Evolutionary conservation across 2,113 vertebrate genomes (phyloP).

Genomic region (Pelvicachromis taeniatus): DNA sequence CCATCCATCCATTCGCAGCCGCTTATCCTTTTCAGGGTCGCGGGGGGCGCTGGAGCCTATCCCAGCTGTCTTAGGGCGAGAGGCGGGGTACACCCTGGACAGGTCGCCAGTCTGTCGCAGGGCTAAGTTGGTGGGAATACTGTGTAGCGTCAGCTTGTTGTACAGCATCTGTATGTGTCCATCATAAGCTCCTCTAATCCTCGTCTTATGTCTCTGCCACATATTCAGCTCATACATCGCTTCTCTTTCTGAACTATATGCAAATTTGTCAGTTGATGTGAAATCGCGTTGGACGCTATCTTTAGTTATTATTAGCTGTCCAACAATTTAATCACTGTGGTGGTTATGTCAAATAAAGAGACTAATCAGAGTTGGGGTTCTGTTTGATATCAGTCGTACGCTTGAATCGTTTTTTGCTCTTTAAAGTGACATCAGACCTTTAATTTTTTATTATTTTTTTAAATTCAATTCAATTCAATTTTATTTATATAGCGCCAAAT

Average conservation of each 20-base stretch:
- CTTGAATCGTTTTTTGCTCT: neutral
- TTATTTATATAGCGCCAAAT: too few species aligned
- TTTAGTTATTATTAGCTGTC: neutral
- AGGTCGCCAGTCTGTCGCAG: too few species aligned
- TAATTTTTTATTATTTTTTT: accelerated
- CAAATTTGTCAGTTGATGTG: neutral
- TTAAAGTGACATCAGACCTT: neutral
- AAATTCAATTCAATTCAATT: too few species aligned
- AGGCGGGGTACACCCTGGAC: too few species aligned
- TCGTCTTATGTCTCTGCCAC: neutral
- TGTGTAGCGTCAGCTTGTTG: neutral
- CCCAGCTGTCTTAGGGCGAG: too few species aligned
- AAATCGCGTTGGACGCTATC: neutral
- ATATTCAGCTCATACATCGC: neutral
- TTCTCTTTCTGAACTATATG: neutral
- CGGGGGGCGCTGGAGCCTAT: too few species aligned
- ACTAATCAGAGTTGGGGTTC: neutral
- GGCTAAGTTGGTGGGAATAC: too few species aligned
- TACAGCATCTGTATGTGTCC: neutral
- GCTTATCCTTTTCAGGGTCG: too few species aligned
- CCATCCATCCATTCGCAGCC: too few species aligned
- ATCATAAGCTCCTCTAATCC: neutral
- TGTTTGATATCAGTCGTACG: neutral
- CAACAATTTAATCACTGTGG: neutral
- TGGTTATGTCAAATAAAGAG: neutral